Evolutionary conservation across 2,888 invertebrate species (phyloP).

Genomic region (Caenorhabditis becei): DNA sequence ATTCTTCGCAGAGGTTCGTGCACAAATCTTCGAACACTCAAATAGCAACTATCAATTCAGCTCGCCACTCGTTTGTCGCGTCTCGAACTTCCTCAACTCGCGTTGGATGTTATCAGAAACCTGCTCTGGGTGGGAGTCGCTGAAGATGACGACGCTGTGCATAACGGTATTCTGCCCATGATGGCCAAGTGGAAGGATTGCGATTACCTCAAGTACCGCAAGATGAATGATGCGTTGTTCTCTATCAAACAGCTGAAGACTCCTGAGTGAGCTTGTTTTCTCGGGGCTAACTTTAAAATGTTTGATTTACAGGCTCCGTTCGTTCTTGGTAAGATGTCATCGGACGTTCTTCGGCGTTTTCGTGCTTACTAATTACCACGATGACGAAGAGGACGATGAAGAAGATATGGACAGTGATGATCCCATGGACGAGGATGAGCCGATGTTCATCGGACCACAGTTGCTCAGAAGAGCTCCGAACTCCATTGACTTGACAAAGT

Average conservation of each 20-base stretch:
- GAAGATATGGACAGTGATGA: constrained; percentile 24
- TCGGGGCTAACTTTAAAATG: not conserved
- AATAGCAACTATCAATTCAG: not conserved
- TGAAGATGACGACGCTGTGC: constrained; percentile 41
- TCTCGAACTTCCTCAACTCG: not conserved
- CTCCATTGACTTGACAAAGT: constrained; percentile 24
- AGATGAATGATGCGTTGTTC: constrained; percentile 41
- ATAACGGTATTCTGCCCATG: constrained; percentile 35
- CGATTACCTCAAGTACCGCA: constrained; percentile 12
- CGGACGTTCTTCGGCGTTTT: constrained; percentile 8
- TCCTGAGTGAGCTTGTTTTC: constrained; percentile 15
- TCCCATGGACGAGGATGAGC: constrained; percentile 25
- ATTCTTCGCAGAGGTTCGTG: constrained; percentile 50
- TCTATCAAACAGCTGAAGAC: constrained; percentile 18
- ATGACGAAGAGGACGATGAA: not conserved
- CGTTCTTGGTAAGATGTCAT: not conserved
- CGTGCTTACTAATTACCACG: not conserved
- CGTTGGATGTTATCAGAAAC: constrained; percentile 9
- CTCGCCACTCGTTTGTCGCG: constrained; percentile 21
- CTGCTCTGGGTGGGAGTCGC: constrained; percentile 37
- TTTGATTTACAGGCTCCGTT: constrained; percentile 9
- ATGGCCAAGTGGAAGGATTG: constrained; percentile 29
- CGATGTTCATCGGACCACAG: constrained; percentile 41
- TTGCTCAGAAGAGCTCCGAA: constrained; percentile 26
- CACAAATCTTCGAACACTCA: too few species aligned